Evolutionary conservation across 92 coral and sea anemone genomes (phyloP), one percentile per base, ranked within the genome.

Genomic region (Bergia sp.): DNA sequence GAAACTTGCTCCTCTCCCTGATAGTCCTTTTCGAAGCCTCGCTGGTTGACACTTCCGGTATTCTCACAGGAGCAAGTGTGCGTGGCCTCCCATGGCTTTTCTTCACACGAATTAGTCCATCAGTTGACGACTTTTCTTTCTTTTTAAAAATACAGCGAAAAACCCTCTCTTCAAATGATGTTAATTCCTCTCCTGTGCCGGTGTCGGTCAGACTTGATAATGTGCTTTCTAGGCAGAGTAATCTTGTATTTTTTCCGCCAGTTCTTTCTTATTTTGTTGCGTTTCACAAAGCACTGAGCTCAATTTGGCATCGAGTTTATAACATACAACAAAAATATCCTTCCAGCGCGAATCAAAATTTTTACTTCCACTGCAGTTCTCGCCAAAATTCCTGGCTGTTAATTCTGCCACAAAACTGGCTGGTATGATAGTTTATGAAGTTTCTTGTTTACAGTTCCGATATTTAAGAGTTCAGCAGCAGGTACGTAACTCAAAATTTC

Each of bases 61-160:
- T 37, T 81, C 74, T 53, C 0, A 81, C 41, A 18, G 43, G 12
- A 50, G 4, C 29, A 53, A 55, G 73, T 37, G 73, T 81, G 8
- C 42, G 66, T 12, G 86, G 86, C 23, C 84, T 39, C 66, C 86
- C 86, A 53, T 57, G 73, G 21, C n/a, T 53, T 21, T 81, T 81
- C n/a, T 81, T 81, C 4, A 67, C 86, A 29, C 44, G 29, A 29
- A 81, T 81, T 7, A 55, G 86, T 3, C 86, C 86, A 37, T 81
- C 72, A 0, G 39, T 81, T 29, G 86, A 81, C 20, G 45, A 37
- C 39, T 7, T 16, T 5, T 36, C 39, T 5, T 67, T 67, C 11
- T 18, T 4, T 18, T 67, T 67, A 11, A 81, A 21, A 11, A 81
- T 67, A 15, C 86, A 36, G 3, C 86, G 73, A 57, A 81, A 80